Conservation (phyloP, 2,888 invertebrate species). For the Lithophane socia region DNA sequence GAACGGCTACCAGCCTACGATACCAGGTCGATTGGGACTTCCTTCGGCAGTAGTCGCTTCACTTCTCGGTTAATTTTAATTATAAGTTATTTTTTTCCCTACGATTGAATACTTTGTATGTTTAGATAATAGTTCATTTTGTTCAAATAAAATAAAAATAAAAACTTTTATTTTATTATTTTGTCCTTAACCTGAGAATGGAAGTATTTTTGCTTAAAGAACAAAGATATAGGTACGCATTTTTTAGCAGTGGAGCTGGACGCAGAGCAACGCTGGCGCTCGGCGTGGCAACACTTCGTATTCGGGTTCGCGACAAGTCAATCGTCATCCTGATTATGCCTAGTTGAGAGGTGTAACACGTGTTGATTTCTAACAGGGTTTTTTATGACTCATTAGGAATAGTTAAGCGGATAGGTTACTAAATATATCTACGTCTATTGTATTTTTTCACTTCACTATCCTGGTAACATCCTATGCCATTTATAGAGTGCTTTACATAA, state of each 20-base stretch:
- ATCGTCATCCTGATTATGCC: too few relatives aligned
- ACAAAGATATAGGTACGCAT: not conserved
- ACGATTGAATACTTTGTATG: not conserved
- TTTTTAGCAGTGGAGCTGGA: too few relatives aligned
- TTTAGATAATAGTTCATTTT: not conserved
- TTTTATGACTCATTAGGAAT: too few relatives aligned
- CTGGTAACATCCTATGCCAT: not conserved
- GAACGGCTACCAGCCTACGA: constrained; percentile 88
- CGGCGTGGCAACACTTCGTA: too few relatives aligned
- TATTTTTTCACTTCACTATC: not conserved
- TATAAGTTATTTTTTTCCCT: constrained; percentile 41
- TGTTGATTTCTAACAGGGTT: too few relatives aligned
- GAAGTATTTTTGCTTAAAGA: not conserved
- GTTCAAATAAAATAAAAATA: not conserved
- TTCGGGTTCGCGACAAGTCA: too few relatives aligned
- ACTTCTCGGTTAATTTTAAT: too few relatives aligned
- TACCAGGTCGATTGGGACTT: constrained; percentile 73
- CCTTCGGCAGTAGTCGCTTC: constrained; percentile 77
- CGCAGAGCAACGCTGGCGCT: too few relatives aligned
- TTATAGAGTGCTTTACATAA: not conserved
- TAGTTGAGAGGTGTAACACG: too few relatives aligned
- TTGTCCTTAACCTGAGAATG: not conserved
- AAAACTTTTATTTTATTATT: not conserved
- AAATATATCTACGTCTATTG: too few relatives aligned
- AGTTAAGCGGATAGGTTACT: too few relatives aligned